Conservation (phyloP, 2,113 vertebrate genomes). For the Rhea pennata region DNA sequence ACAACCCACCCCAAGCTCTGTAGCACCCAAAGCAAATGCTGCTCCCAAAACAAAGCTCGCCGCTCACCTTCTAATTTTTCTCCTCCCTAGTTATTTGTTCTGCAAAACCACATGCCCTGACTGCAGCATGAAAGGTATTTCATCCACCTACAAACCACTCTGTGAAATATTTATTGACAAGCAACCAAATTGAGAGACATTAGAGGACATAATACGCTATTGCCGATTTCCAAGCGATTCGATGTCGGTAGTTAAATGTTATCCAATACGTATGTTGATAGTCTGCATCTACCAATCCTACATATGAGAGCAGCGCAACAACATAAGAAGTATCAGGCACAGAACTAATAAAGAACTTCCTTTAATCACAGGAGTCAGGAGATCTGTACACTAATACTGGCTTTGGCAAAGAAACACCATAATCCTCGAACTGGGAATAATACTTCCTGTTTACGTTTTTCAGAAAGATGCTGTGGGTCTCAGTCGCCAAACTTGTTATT, state of each 20-base stretch:
- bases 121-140: background rate
- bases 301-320: background rate
- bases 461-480: conserved; percentile 21
- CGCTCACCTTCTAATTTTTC: background rate
- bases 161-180: background rate
- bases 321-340: background rate
- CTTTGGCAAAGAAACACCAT: conserved; percentile 8
- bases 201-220: background rate
- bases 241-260: background rate
- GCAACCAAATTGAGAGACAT: background rate
- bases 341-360: conserved; percentile 25
- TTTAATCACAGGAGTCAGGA: conserved; percentile 31
- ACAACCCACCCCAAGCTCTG: background rate
- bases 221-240: background rate
- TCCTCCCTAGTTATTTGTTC: background rate
- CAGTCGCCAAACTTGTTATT: background rate
- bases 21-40: background rate
- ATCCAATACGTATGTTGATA: accelerated
- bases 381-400: background rate
- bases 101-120: background rate
- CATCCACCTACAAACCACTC: background rate
- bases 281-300: background rate
- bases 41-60: background rate
- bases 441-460: conserved; percentile 52
- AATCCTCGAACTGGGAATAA: conserved; percentile 45